These are phyloP conservation scores for Sebastes vulpes DNA, from an alignment of 2,797 vertebrate genomes.

Conservation along the genomic window DNA sequence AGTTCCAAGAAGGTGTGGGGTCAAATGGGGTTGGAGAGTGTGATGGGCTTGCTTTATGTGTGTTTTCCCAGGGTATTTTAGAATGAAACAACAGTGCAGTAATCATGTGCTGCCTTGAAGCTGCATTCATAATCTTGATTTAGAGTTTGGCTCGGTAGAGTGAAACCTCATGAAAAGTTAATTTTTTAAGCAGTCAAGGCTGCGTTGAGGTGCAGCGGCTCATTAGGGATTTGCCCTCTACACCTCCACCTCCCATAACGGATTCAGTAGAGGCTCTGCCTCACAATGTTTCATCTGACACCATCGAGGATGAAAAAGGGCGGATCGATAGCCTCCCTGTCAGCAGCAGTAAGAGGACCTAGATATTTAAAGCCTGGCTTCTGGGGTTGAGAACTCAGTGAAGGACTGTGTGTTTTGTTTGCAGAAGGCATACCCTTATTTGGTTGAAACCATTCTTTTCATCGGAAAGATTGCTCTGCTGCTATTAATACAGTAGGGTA, in stretches of 20 bases:
- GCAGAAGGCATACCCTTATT: conserved; percentile 73
- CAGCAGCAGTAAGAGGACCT: conserved; percentile 34
- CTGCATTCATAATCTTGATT: conserved; percentile 4
- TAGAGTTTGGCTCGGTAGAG: background rate
- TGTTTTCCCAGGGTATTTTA: background rate
- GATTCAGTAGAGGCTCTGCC: conserved; percentile 27
- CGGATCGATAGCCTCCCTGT: conserved; percentile 49
- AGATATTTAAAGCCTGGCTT: conserved; percentile 46
- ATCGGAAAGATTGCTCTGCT: conserved; percentile 46
- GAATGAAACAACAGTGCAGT: background rate
- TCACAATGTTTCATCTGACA: conserved; percentile 52
- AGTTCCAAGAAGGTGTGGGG: background rate
- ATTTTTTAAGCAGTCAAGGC: conserved; percentile 5
- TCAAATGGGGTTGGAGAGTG: background rate
- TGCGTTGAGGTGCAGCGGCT: conserved; percentile 12
- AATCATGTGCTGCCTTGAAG: conserved; percentile 3
- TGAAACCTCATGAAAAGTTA: conserved; percentile 2
- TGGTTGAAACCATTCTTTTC: conserved; percentile 62
- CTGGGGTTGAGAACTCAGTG: conserved; percentile 35
- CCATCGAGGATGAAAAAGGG: conserved; percentile 40
- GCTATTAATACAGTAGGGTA: conserved; percentile 64
- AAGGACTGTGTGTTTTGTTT: conserved; percentile 66
- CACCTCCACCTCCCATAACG: conserved; percentile 6
- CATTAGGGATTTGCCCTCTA: conserved; percentile 21
- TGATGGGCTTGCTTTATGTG: background rate